Conservation (phyloP, 2,113 vertebrate genomes). For the Oreochromis tanganicae region DNA sequence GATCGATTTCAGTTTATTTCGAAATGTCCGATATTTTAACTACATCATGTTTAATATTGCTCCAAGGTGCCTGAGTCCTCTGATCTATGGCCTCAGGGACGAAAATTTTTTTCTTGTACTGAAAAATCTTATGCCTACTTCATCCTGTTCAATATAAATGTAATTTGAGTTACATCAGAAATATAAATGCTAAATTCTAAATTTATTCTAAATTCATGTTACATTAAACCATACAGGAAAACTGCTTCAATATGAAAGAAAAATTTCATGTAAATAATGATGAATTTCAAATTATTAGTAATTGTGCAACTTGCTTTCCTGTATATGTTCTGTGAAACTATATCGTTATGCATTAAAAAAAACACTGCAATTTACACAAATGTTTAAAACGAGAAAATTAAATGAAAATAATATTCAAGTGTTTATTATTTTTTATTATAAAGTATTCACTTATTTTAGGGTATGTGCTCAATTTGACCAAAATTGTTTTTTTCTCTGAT, state of each 20-base stretch:
- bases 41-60: rapidly evolving
- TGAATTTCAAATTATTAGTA: not conserved
- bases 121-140: not conserved
- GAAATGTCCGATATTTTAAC: not conserved
- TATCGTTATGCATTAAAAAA: not conserved
- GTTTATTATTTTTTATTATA: not conserved
- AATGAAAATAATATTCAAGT: not conserved
- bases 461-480: not conserved
- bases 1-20: rapidly evolving
- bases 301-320: not conserved
- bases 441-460: not conserved
- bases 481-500: not conserved
- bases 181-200: not conserved
- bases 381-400: not conserved
- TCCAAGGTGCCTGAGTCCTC: not conserved
- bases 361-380: no score
- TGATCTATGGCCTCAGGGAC: not conserved
- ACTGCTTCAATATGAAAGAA: not conserved
- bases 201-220: not conserved
- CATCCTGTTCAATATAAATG: not conserved
- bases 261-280: not conserved
- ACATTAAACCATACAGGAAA: not conserved
- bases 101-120: not conserved
- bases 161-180: not conserved
- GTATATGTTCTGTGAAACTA: not conserved